Conservation (phyloP, 92 coral and sea anemone genomes). For the Epizoanthus scotinus region DNA sequence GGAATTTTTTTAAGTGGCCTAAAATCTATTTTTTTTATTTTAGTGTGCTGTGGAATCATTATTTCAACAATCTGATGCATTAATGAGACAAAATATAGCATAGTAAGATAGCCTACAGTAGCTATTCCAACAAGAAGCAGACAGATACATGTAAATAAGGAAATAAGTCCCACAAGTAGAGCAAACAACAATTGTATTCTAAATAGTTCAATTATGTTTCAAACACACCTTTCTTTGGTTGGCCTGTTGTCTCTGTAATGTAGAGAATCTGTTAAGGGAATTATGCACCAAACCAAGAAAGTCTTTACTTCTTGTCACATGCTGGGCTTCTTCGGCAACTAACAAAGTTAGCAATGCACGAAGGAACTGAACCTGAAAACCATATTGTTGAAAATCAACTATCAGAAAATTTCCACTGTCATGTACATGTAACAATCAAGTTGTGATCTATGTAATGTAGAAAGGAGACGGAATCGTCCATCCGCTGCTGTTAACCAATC, state of each 20-base stretch:
- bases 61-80: no score
- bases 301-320: constrained; percentile 26
- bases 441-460: no score
- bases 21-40: no score
- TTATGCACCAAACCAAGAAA: constrained; percentile 49
- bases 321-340: constrained; percentile 6
- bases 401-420: background rate
- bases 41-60: no score
- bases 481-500: no score
- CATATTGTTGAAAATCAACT: background rate
- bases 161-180: background rate
- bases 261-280: constrained; percentile 45
- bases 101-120: no score
- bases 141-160: no score
- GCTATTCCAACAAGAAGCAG: no score
- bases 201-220: background rate
- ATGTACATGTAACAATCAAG: constrained; percentile 1
- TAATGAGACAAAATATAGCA: no score
- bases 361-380: constrained; percentile 60
- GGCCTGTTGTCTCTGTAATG: constrained; percentile 66
- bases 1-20: no score
- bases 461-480: no score
- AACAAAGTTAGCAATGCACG: constrained; percentile 54
- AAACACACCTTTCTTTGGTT: constrained; percentile 75
- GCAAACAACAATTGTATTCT: background rate